Conservation (phyloP, 2,797 vertebrate species). For the Lagocephalus sceleratus region DNA sequence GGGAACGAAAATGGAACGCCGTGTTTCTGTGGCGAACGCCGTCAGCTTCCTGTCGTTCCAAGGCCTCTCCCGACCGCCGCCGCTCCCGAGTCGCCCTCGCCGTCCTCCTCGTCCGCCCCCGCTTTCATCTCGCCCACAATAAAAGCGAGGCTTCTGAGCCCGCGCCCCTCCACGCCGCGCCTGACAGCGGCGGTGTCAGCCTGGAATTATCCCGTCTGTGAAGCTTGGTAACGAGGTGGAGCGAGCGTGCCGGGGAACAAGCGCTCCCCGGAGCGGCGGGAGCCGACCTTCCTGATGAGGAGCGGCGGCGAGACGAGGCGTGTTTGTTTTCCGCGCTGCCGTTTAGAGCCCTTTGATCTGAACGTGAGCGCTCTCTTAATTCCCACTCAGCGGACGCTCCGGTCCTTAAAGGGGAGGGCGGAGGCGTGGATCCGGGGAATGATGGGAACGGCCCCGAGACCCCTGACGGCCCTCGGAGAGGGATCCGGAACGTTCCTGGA, state of each 20-base stretch:
- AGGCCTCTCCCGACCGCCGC: slow-evolving; percentile 41
- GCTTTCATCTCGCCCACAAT: slow-evolving; percentile 59
- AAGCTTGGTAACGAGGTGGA: slow-evolving; percentile 73
- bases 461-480: no score
- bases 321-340: slow-evolving; percentile 56
- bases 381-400: slow-evolving; percentile 31
- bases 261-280: slow-evolving; percentile 62
- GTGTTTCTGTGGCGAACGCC: slow-evolving; percentile 13
- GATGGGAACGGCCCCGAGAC: no score
- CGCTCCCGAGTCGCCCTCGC: slow-evolving; percentile 3
- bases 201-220: slow-evolving; percentile 77
- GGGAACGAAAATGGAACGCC: no score
- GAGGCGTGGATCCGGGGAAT: not conserved
- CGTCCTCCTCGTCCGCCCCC: slow-evolving; percentile 11
- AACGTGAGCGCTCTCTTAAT: slow-evolving; percentile 38
- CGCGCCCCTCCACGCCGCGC: slow-evolving; percentile 50
- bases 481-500: no score
- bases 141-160: slow-evolving; percentile 76
- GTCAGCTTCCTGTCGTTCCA: slow-evolving; percentile 72
- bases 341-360: slow-evolving; percentile 54
- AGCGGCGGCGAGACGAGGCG: slow-evolving; percentile 48
- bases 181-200: slow-evolving; percentile 74
- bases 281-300: slow-evolving; percentile 62
- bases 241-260: slow-evolving; percentile 56
- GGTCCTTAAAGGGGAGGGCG: slow-evolving; percentile 37